Percentiles rank a stretch among this genome's conserved stretches.
These are phyloP conservation scores for Drosophila sechellia DNA, from an alignment of 1,140 invertebrate genomes.

Conservation along the genomic window DNA sequence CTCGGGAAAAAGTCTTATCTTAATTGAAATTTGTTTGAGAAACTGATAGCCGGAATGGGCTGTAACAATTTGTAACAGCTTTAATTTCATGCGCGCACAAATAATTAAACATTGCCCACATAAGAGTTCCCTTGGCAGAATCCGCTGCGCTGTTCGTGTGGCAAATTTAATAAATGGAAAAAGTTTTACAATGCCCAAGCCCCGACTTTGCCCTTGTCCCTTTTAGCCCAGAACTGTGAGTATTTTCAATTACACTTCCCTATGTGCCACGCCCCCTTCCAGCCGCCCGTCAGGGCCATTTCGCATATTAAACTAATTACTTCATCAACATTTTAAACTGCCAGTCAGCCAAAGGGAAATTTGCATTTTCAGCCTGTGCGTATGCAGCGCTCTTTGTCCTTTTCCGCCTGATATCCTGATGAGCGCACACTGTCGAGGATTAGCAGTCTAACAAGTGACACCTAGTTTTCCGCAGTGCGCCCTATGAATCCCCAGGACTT, in stretches of 20 bases:
- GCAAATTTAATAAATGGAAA: constrained; percentile 78
- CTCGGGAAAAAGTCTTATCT: not conserved
- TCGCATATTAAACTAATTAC: constrained; percentile 77
- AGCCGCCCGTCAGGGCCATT: constrained; percentile 13
- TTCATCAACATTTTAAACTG: constrained; percentile 77
- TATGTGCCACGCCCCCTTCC: constrained; percentile 43
- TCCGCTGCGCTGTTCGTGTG: constrained; percentile 33
- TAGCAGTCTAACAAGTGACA: constrained; percentile 29
- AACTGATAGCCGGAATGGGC: constrained; percentile 20
- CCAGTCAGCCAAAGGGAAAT: constrained; percentile 31
- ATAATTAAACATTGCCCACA: constrained; percentile 66
- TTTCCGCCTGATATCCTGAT: constrained; percentile 37
- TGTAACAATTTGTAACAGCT: constrained; percentile 17
- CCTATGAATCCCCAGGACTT: not conserved
- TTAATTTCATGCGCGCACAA: constrained; percentile 31
- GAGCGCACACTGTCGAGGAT: constrained; percentile 19
- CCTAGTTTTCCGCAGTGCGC: constrained; percentile 3
- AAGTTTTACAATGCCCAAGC: constrained; percentile 65
- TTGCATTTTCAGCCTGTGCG: constrained; percentile 55
- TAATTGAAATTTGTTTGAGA: constrained; percentile 24
- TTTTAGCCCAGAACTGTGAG: constrained; percentile 56
- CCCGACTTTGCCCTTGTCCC: constrained; percentile 27
- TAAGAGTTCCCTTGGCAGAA: constrained; percentile 9
- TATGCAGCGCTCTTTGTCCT: constrained; percentile 40
- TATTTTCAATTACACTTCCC: constrained; percentile 77